Evolutionary conservation across 2,797 vertebrate species (phyloP).

Genomic region (Alcedo quadribrachys): DNA sequence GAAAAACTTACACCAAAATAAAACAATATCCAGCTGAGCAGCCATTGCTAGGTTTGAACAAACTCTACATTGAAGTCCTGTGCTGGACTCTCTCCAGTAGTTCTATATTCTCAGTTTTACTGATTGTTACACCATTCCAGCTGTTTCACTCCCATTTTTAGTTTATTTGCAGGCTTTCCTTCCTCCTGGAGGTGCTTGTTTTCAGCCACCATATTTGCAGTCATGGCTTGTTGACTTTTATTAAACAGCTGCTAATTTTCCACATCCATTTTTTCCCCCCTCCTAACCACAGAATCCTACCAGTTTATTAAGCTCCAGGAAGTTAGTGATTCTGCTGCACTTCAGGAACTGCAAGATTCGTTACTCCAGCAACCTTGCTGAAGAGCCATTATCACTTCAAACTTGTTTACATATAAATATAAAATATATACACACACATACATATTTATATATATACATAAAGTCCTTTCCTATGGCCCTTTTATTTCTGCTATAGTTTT

Average conservation of each 20-base stretch:
- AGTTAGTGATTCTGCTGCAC: background rate
- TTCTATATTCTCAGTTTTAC: background rate
- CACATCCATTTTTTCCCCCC: background rate
- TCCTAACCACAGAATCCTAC: background rate
- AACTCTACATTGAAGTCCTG: background rate
- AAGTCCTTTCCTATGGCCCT: background rate
- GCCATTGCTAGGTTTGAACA: background rate
- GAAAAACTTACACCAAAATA: background rate
- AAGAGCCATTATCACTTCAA: background rate
- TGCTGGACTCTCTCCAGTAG: too few relatives aligned
- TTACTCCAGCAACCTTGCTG: background rate
- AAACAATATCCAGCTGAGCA: background rate
- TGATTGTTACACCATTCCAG: background rate
- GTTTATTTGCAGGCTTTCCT: background rate
- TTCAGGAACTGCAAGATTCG: background rate
- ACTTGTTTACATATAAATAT: background rate
- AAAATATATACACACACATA: background rate
- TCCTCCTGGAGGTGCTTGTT: background rate
- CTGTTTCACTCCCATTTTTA: background rate
- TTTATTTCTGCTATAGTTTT: background rate
- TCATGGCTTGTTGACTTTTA: background rate
- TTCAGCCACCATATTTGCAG: background rate
- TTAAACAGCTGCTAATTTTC: background rate
- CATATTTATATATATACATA: background rate
- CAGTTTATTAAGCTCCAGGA: background rate